Base-by-base conservation (phyloP, 2,113 vertebrate genomes). In the Ctenomys sociabilis region DNA sequence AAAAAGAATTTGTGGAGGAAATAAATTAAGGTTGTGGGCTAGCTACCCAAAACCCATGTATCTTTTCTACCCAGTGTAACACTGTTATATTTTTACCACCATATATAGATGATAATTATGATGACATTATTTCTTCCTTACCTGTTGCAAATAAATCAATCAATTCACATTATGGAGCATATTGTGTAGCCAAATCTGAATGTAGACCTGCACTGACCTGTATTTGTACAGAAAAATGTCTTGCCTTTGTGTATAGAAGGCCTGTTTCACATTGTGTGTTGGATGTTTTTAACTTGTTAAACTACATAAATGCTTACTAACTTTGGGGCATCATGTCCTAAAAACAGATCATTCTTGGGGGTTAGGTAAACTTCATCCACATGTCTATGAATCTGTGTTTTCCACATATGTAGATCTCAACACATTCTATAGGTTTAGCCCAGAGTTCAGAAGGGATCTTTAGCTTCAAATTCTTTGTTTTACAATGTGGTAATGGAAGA, bases 1-100 rank as follows among this genome's bases (percentile, higher is more conserved):
- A 90, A 63, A 92, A 92, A 92, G 8, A 83, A 59, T 66, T 86
- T 59, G 40, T 59, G 17, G 43, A 35, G 30, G 59, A 95, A 88
- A 64, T 22, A 49, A 88, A 72, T 17, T n/a, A n/a, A 49, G 8
- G 45, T 3, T 82, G 49, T 19, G 22, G 7, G 59, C 13, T 49
- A 14, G 21, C 40, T 9, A 59, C 37, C 73, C 4, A 22, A 40
- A 85, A 59, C 2, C 52, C 13, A 16, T 1, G 3, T 21, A 52
- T 91, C 14, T 93, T 84, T 80, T 92, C 8, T 49, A 52, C 37
- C 32, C 32, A 12, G 10, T 57, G 22, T 81, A 32, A 49, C 1
- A 90, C 61, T 43, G 22, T 75, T 91, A 16, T 88, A 21, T 87
- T 8, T 96, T 93, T 70, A 30, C 70, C 63, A 17, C 40, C 21